These are phyloP conservation scores for Drosophila tani DNA, from an alignment of 1,140 invertebrate genomes.

Conservation along the genomic window DNA sequence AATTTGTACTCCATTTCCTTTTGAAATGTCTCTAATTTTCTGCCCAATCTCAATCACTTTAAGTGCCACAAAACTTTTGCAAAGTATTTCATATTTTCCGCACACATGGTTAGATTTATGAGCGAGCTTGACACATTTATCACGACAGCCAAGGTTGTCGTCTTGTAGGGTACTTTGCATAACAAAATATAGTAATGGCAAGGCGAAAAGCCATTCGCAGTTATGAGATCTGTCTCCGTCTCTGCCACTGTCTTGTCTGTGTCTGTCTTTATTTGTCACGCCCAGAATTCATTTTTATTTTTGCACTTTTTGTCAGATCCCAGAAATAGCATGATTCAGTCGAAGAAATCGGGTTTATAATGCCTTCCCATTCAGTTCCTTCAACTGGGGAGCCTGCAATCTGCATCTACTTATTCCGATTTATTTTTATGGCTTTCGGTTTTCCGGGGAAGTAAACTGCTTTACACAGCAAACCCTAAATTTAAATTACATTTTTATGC, in stretches of 20 bases:
- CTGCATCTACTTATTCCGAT: slow-evolving; percentile 27
- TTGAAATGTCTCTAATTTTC: not conserved
- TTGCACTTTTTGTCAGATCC: slow-evolving; percentile 9
- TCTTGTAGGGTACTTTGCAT: slow-evolving; percentile 44
- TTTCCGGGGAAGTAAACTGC: slow-evolving; percentile 5
- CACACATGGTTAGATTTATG: slow-evolving; percentile 38
- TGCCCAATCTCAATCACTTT: slow-evolving; percentile 7
- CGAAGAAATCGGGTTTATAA: slow-evolving; percentile 18
- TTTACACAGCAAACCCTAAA: not conserved
- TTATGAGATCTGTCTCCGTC: slow-evolving; percentile 41
- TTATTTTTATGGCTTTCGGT: not conserved
- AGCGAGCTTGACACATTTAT: slow-evolving; percentile 45
- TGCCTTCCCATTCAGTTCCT: slow-evolving; percentile 38
- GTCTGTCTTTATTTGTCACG: slow-evolving; percentile 25
- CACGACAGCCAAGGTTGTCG: slow-evolving; percentile 37
- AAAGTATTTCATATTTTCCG: slow-evolving; percentile 27
- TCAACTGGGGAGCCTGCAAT: slow-evolving; percentile 15
- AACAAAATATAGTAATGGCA: slow-evolving; percentile 31
- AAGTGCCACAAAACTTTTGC: slow-evolving; percentile 24
- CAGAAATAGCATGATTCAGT: slow-evolving; percentile 38
- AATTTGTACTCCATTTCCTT: not conserved
- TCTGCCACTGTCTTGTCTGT: slow-evolving; percentile 35
- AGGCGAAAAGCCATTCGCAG: slow-evolving; percentile 34
- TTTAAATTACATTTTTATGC: not conserved
- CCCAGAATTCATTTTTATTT: slow-evolving; percentile 10